Percentiles rank a stretch among this genome's conserved stretches.
phyloP scores from a whole-genome alignment of 2,113 vertebrate species.

The Blennius ocellaris region DNA sequence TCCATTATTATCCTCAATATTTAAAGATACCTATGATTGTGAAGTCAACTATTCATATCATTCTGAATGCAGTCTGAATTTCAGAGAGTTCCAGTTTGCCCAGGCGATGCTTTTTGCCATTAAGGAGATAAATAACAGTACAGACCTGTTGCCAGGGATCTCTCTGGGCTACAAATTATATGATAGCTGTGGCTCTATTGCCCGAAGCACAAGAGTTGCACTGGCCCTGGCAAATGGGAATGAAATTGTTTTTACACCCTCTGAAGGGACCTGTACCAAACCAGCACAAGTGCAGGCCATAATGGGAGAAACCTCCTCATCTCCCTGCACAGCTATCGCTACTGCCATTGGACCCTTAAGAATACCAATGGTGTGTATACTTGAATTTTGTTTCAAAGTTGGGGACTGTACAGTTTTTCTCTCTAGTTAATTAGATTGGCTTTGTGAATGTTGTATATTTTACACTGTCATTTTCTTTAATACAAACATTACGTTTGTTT shows the following conservation, averaged over 20 bases:
- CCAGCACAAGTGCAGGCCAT: slow-evolving; percentile 74
- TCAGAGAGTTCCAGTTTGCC: slow-evolving; percentile 79
- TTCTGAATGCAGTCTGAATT: slow-evolving; percentile 72
- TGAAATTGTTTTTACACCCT: slow-evolving; percentile 17
- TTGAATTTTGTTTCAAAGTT: too few relatives aligned
- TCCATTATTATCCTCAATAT: not conserved
- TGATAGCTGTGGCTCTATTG: slow-evolving; percentile 76
- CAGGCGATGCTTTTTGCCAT: slow-evolving; percentile 83
- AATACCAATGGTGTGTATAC: slow-evolving; percentile 75
- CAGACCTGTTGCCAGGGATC: slow-evolving; percentile 76
- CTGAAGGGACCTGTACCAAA: slow-evolving; percentile 58
- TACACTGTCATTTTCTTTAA: too few relatives aligned
- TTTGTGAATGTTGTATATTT: too few relatives aligned
- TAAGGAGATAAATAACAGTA: slow-evolving; percentile 82
- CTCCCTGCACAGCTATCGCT: slow-evolving; percentile 74
- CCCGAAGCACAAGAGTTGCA: slow-evolving; percentile 63
- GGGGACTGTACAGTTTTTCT: too few relatives aligned
- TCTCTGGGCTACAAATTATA: slow-evolving; percentile 81
- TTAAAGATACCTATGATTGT: not conserved
- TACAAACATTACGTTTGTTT: too few relatives aligned
- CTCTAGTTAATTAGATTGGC: too few relatives aligned
- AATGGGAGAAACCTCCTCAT: slow-evolving; percentile 76
- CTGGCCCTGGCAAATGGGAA: slow-evolving; percentile 75
- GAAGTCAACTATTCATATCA: too few relatives aligned
- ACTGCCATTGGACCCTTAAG: slow-evolving; percentile 78